phyloP scores from a whole-genome alignment of 2,888 invertebrate genomes.

The Spialia ferax region DNA sequence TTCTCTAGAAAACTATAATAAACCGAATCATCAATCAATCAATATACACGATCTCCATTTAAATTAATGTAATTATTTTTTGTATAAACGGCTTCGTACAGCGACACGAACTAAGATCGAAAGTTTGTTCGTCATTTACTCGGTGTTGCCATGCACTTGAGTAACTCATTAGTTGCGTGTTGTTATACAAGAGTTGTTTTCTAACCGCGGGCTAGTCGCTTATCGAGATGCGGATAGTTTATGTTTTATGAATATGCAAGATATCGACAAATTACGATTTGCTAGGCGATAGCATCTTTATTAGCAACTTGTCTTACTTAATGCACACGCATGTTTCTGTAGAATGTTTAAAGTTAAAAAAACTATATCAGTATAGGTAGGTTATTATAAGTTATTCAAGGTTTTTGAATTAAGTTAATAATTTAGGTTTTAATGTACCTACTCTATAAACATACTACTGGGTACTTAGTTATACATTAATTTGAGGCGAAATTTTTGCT shows the following conservation, averaged over 20 bases:
- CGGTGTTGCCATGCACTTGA: conserved; percentile 27
- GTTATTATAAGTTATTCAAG: too few species aligned
- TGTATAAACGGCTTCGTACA: neutral
- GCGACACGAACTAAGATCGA: conserved; percentile 39
- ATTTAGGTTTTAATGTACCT: too few species aligned
- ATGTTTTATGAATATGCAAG: conserved; percentile 32
- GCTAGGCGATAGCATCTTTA: neutral
- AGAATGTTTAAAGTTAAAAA: neutral
- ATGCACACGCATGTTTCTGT: neutral
- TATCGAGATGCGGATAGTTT: conserved; percentile 30
- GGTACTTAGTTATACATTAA: too few species aligned
- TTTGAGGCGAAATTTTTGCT: too few species aligned
- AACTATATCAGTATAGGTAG: too few species aligned
- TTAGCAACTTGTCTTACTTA: neutral
- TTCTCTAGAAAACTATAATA: conserved; percentile 3
- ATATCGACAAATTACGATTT: conserved; percentile 18
- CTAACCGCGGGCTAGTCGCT: conserved; percentile 26
- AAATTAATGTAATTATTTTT: neutral
- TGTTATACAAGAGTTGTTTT: conserved; percentile 38
- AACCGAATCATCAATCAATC: neutral
- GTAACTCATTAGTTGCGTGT: conserved; percentile 40
- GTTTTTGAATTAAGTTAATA: too few species aligned
- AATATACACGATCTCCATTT: neutral
- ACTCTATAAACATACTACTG: too few species aligned
- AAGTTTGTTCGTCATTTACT: conserved; percentile 34